Conservation (phyloP, 92 coral and sea anemone species). For the Zoanthus solanderi region DNA sequence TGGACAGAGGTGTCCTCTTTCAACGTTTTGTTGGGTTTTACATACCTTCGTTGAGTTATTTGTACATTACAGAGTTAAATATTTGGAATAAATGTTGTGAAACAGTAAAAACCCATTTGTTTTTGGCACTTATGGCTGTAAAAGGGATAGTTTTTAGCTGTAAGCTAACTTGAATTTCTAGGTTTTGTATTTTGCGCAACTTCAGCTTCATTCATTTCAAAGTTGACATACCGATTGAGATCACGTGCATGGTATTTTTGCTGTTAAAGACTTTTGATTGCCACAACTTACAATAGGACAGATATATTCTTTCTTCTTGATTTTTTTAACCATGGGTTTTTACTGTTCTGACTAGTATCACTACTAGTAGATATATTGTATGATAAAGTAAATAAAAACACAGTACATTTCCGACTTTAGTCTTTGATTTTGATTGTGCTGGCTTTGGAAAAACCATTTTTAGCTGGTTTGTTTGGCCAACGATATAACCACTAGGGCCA, state of each 20-base stretch:
- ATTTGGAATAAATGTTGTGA: constrained; percentile 8
- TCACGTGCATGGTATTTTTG: not conserved
- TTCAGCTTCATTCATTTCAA: constrained; percentile 1
- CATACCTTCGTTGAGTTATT: constrained; percentile 1
- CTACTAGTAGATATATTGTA: not conserved
- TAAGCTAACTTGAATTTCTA: constrained; percentile 2
- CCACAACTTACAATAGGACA: not conserved
- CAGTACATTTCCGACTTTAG: not conserved
- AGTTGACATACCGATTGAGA: not conserved
- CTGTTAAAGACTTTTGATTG: not conserved
- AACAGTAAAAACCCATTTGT: not conserved
- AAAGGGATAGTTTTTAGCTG: not conserved
- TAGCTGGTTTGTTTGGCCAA: no score
- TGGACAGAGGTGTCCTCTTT: not conserved
- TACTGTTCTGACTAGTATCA: constrained; percentile 1
- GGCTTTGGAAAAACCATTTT: not conserved
- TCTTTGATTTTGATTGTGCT: constrained; percentile 1
- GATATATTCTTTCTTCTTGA: constrained; percentile 7
- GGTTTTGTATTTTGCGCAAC: not conserved
- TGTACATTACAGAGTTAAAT: not conserved
- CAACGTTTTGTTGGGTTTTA: not conserved
- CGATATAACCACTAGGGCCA: no score
- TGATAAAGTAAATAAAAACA: not conserved
- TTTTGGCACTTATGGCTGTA: not conserved
- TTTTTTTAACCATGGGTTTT: not conserved